Conservation (phyloP, 2,888 invertebrate genomes). For the Mechanitis messenoides region DNA sequence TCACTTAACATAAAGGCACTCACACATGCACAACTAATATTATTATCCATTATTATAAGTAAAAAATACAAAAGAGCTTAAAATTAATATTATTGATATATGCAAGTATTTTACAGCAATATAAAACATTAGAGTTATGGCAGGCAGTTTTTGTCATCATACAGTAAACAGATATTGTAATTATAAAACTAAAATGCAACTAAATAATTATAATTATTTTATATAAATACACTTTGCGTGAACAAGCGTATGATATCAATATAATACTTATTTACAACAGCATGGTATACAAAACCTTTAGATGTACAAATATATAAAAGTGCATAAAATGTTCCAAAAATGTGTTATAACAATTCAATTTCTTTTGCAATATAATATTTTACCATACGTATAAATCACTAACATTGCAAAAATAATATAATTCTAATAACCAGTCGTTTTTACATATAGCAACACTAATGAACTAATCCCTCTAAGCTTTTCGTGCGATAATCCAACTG, state of each 20-base stretch:
- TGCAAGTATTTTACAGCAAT: background rate
- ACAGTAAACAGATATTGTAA: no score
- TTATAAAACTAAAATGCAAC: slow-evolving; percentile 4
- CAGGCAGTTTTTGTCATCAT: background rate
- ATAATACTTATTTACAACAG: slow-evolving; percentile 48
- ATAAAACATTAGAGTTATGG: background rate
- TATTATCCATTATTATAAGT: no score
- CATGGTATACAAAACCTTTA: slow-evolving; percentile 57
- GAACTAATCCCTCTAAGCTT: background rate
- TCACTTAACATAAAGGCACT: background rate
- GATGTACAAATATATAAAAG: slow-evolving; percentile 73
- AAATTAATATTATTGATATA: no score
- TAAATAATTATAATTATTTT: background rate
- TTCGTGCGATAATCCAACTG: no score
- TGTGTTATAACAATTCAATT: slow-evolving; percentile 54
- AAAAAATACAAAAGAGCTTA: no score
- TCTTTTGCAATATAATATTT: slow-evolving; percentile 13
- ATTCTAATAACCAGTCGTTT: slow-evolving; percentile 23
- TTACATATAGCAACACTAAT: slow-evolving; percentile 33
- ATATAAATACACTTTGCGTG: background rate
- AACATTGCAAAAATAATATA: slow-evolving; percentile 40
- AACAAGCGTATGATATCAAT: slow-evolving; percentile 26
- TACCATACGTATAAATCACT: slow-evolving; percentile 30
- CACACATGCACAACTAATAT: no score
- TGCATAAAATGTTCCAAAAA: slow-evolving; percentile 75